Percentiles rank a stretch among this genome's conserved stretches.
Evolutionary conservation across 2,797 vertebrate species (phyloP).

Genomic region (Echiichthys vipera): DNA sequence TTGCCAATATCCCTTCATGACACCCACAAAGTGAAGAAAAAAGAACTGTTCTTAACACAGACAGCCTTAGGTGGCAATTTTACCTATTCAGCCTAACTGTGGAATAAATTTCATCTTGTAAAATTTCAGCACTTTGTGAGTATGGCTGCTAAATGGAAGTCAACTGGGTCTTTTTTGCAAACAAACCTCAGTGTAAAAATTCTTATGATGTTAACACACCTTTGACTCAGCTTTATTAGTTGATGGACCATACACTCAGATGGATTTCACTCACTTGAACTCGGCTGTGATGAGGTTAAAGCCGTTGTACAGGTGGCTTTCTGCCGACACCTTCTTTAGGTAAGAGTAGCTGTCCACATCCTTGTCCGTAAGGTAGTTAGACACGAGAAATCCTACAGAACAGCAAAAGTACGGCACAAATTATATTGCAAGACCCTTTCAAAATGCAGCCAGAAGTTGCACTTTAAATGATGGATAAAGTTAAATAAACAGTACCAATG

Average conservation of each 20-base stretch:
- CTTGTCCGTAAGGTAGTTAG: conserved; percentile 91
- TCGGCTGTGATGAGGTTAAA: conserved; percentile 98
- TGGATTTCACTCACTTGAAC: conserved; percentile 89
- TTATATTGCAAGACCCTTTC: background rate
- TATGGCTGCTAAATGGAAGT: background rate
- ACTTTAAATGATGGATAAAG: background rate
- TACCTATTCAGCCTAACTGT: background rate
- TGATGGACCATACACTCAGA: background rate
- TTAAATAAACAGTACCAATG: background rate
- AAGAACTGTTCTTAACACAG: conserved; percentile 4
- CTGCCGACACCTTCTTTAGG: conserved; percentile 92
- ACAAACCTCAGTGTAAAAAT: background rate
- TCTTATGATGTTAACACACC: background rate
- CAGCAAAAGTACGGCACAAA: background rate
- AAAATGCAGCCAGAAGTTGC: background rate
- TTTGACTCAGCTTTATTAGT: background rate
- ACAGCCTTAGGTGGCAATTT: background rate
- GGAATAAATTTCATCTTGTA: conserved; percentile 11
- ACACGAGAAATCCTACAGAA: conserved; percentile 89
- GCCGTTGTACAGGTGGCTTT: conserved; percentile 95
- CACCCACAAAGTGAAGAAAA: conserved; percentile 16
- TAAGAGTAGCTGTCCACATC: conserved; percentile 93
- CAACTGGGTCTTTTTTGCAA: background rate
- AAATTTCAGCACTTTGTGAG: background rate
- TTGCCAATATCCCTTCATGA: conserved; percentile 8